phyloP scores from a whole-genome alignment of 2,888 invertebrate genomes.

The Harpagoxenus sublaevis region DNA sequence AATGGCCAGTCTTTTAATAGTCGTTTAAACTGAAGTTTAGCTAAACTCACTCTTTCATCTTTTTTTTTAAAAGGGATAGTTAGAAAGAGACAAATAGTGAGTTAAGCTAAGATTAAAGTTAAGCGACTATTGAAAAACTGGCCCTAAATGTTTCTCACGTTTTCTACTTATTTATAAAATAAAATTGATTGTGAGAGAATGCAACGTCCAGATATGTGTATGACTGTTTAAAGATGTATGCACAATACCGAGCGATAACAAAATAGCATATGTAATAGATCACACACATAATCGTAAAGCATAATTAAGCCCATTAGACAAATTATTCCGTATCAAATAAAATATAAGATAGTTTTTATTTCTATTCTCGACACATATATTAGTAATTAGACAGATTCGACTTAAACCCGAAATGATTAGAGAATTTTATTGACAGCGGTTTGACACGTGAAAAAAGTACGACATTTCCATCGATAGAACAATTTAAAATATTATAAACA shows the following conservation, averaged over 20 bases:
- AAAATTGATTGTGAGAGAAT: not conserved
- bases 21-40: no score
- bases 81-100: no score
- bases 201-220: not conserved
- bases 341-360: conserved; percentile 8
- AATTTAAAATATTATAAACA: not conserved
- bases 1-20: no score
- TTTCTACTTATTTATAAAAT: not conserved
- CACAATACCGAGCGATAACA: not conserved
- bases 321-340: conserved; percentile 4
- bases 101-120: no score
- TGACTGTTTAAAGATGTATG: not conserved
- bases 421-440: not conserved
- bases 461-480: not conserved
- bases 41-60: no score
- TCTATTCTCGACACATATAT: not conserved
- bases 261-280: not conserved
- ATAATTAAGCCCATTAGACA: not conserved
- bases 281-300: not conserved
- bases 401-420: not conserved
- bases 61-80: no score
- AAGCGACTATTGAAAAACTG: no score
- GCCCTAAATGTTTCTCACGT: not conserved
- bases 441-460: not conserved
- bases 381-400: not conserved